Percentiles rank a stretch among this genome's conserved stretches.
Evolutionary conservation across 2,797 vertebrate species (phyloP).

Genomic region (Bradypus variegatus): DNA sequence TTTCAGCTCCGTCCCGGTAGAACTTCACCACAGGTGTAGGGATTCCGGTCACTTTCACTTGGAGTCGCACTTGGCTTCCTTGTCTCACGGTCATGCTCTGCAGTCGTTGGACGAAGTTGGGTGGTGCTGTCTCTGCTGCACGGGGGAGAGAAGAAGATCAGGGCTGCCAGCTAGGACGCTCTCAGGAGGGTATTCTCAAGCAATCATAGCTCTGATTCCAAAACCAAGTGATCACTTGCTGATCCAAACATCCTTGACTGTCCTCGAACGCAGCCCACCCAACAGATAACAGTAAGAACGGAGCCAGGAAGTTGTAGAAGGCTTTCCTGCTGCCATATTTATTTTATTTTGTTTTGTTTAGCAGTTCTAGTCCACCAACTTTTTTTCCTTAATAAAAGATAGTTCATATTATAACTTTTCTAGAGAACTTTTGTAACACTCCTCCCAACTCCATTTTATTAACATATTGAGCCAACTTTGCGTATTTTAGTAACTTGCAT

Average conservation of each 20-base stretch:
- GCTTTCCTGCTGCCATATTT: background rate
- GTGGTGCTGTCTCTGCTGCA: constrained; percentile 91
- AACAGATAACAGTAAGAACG: background rate
- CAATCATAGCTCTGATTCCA: background rate
- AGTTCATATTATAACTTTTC: background rate
- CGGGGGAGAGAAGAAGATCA: constrained; percentile 32
- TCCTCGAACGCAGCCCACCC: constrained; percentile 28
- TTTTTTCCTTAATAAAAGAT: background rate
- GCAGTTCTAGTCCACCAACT: background rate
- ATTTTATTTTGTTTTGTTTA: constrained; percentile 4
- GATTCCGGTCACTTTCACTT: constrained; percentile 94
- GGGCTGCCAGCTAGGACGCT: background rate
- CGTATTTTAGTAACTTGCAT: background rate
- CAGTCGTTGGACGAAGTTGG: constrained; percentile 94
- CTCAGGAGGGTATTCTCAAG: constrained; percentile 26
- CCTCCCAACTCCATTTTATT: background rate
- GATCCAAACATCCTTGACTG: background rate
- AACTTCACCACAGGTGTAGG: constrained; percentile 98
- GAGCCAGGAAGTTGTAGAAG: background rate
- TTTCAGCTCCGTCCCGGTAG: constrained; percentile 97
- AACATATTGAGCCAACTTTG: background rate
- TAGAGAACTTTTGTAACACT: background rate
- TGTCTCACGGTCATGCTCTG: constrained; percentile 94
- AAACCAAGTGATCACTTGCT: background rate
- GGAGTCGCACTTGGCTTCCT: constrained; percentile 95